Percentiles rank a stretch among this genome's conserved stretches.
Conservation (phyloP, 2,797 vertebrate species). For the Dipus sagitta region DNA sequence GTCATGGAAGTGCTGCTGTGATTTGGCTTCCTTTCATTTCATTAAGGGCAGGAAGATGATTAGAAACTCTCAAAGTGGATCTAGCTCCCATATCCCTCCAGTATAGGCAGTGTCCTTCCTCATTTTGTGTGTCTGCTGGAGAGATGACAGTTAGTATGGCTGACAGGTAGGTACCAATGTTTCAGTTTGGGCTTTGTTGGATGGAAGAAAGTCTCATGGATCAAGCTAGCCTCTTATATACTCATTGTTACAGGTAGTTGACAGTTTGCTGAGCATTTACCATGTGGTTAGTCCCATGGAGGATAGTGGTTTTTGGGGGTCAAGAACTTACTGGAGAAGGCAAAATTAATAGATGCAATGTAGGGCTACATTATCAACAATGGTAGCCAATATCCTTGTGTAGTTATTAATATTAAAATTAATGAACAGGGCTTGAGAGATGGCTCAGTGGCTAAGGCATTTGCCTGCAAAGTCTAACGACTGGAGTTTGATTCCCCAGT, state of each 20-base stretch:
- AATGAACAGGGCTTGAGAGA: no score
- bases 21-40: slow-evolving; percentile 18
- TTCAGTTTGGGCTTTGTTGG: neutral
- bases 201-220: neutral
- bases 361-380: neutral
- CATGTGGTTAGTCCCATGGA: neutral
- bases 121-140: neutral
- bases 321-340: slow-evolving; percentile 22
- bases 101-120: neutral
- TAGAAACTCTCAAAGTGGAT: neutral
- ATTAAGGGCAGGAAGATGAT: neutral
- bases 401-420: neutral
- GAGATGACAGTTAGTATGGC: neutral
- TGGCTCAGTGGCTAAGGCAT: no score
- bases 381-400: neutral
- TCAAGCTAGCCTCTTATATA: neutral
- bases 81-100: neutral
- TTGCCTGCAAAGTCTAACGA: no score
- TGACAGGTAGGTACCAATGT: neutral
- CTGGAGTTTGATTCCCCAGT: no score
- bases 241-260: neutral
- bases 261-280: neutral
- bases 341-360: neutral
- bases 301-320: neutral
- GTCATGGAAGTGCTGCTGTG: neutral